phyloP scores from a whole-genome alignment of 2,888 invertebrate species.

The Scaptomyza tumidula region DNA sequence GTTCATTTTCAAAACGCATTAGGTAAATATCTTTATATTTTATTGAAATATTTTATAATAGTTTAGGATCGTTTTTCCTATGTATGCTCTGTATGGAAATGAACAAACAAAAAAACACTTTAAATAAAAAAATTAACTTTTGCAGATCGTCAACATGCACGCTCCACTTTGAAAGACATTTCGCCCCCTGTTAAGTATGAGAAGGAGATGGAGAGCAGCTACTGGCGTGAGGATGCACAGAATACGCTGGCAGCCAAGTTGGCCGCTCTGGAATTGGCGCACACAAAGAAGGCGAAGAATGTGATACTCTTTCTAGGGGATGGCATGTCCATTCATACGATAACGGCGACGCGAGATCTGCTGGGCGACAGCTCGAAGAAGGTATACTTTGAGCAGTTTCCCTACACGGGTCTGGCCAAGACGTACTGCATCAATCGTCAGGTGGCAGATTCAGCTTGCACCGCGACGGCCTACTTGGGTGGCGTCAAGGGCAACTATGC shows the following conservation, averaged over 20 bases:
- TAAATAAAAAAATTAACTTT: neutral
- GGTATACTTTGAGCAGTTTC: conserved; percentile 88
- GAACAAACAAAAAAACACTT: too few species aligned
- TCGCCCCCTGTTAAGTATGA: conserved; percentile 56
- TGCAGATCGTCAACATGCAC: conserved; percentile 61
- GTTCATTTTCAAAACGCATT: too few species aligned
- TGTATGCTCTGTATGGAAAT: too few species aligned
- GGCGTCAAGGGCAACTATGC: conserved; percentile 92
- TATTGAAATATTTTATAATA: too few species aligned
- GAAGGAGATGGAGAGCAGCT: conserved; percentile 70
- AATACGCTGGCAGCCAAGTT: conserved; percentile 71
- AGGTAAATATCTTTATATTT: too few species aligned
- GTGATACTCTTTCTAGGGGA: conserved; percentile 90
- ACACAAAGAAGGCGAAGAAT: conserved; percentile 85
- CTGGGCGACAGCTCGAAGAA: conserved; percentile 88
- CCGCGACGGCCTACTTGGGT: conserved; percentile 91
- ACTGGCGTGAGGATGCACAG: conserved; percentile 83
- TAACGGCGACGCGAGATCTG: conserved; percentile 88
- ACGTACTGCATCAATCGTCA: conserved; percentile 91
- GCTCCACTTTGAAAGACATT: conserved; percentile 9
- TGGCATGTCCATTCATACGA: conserved; percentile 91
- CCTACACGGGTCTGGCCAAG: conserved; percentile 86
- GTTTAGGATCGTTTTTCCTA: too few species aligned
- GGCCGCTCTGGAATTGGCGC: conserved; percentile 47
- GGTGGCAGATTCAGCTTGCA: conserved; percentile 93